Percentiles rank a stretch among this genome's conserved stretches.
Conservation (phyloP, 2,797 vertebrate species). For the Delichon dasypus region DNA sequence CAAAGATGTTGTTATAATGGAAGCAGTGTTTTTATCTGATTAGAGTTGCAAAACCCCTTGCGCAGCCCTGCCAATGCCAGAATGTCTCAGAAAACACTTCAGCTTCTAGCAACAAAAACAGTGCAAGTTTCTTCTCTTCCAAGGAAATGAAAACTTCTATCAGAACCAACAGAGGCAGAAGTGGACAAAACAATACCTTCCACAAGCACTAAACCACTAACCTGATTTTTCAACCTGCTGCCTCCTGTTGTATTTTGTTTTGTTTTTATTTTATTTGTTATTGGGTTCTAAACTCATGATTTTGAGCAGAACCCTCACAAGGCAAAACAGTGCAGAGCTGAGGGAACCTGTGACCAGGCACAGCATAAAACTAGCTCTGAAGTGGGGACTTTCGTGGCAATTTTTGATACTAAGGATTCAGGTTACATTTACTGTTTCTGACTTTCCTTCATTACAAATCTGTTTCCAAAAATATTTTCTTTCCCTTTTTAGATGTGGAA, state of each 20-base stretch:
- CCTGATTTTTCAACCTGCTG: background rate
- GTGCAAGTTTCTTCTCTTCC: background rate
- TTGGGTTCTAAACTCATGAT: background rate
- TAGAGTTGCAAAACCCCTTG: conserved; percentile 5
- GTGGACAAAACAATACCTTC: background rate
- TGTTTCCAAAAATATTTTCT: background rate
- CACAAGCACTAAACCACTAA: background rate
- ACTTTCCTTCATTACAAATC: background rate
- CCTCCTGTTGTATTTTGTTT: background rate
- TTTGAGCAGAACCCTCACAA: background rate
- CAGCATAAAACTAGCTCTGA: background rate
- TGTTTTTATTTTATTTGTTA: background rate
- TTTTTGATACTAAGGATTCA: background rate
- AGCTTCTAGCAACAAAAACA: conserved; percentile 13
- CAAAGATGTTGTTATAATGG: conserved; percentile 21
- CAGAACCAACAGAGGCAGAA: background rate
- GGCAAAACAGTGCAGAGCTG: background rate
- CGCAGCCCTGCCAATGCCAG: background rate
- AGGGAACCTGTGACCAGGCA: background rate
- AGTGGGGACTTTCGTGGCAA: background rate
- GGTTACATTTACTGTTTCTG: background rate
- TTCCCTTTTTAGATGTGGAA: background rate
- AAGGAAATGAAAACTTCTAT: background rate
- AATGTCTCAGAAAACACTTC: background rate
- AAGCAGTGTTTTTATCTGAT: conserved; percentile 46